Evolutionary conservation across 2,113 vertebrate species (phyloP).

Genomic region (Naja naja): DNA sequence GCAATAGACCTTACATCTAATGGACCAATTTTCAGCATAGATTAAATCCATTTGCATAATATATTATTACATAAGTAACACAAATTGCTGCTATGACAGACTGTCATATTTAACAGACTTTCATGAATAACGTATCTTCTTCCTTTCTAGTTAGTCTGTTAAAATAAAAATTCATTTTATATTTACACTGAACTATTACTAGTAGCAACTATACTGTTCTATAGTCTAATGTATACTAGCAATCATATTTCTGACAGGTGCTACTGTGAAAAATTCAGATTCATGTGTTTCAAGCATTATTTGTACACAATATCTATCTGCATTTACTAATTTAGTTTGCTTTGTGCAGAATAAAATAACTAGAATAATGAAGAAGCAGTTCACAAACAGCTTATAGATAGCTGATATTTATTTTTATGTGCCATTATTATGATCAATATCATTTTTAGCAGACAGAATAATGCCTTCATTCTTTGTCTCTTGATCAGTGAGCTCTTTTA

Average conservation of each 20-base stretch:
- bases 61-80: not conserved
- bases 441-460: not conserved
- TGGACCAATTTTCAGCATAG: not conserved
- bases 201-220: not conserved
- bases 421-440: not conserved
- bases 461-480: not conserved
- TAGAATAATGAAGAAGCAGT: not conserved
- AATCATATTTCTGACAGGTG: not conserved
- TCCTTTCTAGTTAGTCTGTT: not conserved
- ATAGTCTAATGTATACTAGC: not conserved
- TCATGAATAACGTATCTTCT: not conserved
- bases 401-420: slow-evolving; percentile 22
- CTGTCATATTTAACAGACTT: not conserved
- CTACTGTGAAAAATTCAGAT: not conserved
- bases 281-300: not conserved
- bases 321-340: not conserved
- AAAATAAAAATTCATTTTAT: not conserved
- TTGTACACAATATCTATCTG: not conserved
- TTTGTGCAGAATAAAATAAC: not conserved
- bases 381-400: not conserved
- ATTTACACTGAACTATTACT: not conserved
- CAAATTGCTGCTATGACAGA: not conserved
- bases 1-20: not conserved
- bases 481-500: not conserved
- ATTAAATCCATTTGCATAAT: not conserved